Conservation (phyloP, 2,888 invertebrate species). For the Eupithecia pulchellata region DNA sequence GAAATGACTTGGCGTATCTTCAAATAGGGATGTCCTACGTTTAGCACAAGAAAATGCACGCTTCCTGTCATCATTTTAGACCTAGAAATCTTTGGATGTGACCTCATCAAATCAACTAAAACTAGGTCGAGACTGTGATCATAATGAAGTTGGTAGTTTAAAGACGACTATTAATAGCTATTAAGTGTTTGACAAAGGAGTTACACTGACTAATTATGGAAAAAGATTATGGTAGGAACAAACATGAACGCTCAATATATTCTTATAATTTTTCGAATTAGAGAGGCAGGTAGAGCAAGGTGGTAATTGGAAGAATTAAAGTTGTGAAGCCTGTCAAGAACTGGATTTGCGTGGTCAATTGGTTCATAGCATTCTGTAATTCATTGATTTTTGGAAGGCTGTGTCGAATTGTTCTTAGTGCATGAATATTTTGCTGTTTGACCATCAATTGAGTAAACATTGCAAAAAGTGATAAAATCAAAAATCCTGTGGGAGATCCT, state of each 20-base stretch:
- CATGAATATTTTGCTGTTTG: too few relatives aligned
- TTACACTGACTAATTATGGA: not conserved
- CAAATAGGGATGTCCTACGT: slow-evolving; percentile 62
- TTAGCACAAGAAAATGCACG: slow-evolving; percentile 63
- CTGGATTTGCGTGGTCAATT: not conserved
- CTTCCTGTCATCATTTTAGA: slow-evolving; percentile 66
- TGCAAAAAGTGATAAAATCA: not conserved
- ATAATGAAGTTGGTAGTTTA: not conserved
- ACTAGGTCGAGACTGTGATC: slow-evolving; percentile 52
- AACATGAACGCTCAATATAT: not conserved
- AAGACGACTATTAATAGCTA: not conserved
- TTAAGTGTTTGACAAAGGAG: not conserved
- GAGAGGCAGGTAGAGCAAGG: not conserved
- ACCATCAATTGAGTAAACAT: not conserved
- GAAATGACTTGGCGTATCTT: slow-evolving; percentile 39
- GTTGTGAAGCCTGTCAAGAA: not conserved
- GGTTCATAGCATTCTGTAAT: not conserved
- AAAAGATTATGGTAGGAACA: not conserved
- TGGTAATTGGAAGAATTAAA: not conserved
- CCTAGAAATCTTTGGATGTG: slow-evolving; percentile 61
- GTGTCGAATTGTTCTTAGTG: not conserved
- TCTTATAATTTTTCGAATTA: not conserved
- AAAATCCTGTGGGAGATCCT: not conserved
- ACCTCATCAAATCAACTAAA: slow-evolving; percentile 66
- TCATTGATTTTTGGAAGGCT: not conserved